Evolutionary conservation across 2,888 invertebrate species (phyloP).

Genomic region (Polydrusus pterygomalis): DNA sequence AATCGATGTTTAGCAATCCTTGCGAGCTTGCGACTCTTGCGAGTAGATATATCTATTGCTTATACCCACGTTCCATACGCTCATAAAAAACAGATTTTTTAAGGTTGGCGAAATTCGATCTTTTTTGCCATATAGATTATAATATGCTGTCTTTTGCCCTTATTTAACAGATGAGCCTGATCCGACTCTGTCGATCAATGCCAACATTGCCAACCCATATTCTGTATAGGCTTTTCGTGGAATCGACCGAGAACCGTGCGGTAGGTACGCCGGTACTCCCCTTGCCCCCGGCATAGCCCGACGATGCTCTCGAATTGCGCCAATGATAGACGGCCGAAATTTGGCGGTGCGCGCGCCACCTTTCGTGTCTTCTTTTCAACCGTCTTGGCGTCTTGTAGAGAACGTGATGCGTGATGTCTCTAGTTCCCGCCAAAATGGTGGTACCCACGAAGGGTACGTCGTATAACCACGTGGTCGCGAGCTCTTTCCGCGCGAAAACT

Average conservation of each 20-base stretch:
- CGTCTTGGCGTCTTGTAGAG: slow-evolving; percentile 30
- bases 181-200: slow-evolving; percentile 23
- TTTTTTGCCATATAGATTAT: no score
- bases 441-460: slow-evolving; percentile 37
- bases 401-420: slow-evolving; percentile 17
- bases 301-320: slow-evolving; percentile 35
- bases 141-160: no score
- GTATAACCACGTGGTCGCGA: slow-evolving; percentile 32
- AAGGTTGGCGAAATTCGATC: no score
- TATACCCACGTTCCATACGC: no score
- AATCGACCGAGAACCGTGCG: slow-evolving; percentile 31
- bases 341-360: slow-evolving; percentile 40
- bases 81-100: no score
- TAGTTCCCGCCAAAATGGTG: slow-evolving; percentile 56
- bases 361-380: slow-evolving; percentile 19
- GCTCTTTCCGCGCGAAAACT: slow-evolving; percentile 27
- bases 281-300: slow-evolving; percentile 10
- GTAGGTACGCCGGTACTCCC: slow-evolving; percentile 40
- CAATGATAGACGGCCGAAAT: slow-evolving; percentile 45
- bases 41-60: no score
- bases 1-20: no score
- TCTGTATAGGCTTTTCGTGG: slow-evolving; percentile 38
- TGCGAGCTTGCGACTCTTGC: no score
- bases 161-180: neutral
- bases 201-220: neutral